These are phyloP conservation scores for Andrena praecox DNA, from an alignment of 2,888 invertebrate species.

Conservation along the genomic window DNA sequence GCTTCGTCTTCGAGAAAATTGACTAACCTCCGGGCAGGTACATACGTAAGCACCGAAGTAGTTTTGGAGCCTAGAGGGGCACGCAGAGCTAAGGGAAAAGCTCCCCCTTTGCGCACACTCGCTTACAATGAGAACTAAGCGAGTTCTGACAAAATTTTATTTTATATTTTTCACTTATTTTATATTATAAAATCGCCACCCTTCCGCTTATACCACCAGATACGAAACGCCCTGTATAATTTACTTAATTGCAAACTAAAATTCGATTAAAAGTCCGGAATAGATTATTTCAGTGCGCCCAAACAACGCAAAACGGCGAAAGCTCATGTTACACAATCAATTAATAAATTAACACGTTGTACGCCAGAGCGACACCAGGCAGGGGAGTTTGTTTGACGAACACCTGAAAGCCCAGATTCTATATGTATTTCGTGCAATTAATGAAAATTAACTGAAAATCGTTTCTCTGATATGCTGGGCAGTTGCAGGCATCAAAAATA, in stretches of 20 bases:
- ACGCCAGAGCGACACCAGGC: background rate
- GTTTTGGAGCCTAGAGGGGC: no score
- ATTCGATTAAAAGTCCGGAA: background rate
- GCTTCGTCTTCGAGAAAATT: no score
- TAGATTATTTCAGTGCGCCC: background rate
- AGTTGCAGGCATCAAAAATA: background rate
- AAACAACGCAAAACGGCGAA: background rate
- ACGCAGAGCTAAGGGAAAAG: no score
- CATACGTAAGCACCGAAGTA: no score
- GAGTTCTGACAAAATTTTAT: no score
- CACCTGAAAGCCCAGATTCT: background rate
- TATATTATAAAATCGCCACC: no score
- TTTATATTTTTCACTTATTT: no score
- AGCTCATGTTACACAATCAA: background rate
- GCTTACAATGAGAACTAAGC: no score
- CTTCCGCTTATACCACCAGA: background rate
- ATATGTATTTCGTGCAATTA: background rate
- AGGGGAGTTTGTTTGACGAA: background rate
- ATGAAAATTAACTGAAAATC: slow-evolving; percentile 1
- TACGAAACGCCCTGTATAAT: background rate
- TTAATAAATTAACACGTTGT: slow-evolving; percentile 2
- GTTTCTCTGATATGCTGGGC: background rate
- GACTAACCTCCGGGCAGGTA: no score
- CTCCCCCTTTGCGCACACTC: no score
- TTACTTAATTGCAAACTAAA: slow-evolving; percentile 10